phyloP scores from a whole-genome alignment of 2,888 invertebrate species.

The Polymixis flavicincta region DNA sequence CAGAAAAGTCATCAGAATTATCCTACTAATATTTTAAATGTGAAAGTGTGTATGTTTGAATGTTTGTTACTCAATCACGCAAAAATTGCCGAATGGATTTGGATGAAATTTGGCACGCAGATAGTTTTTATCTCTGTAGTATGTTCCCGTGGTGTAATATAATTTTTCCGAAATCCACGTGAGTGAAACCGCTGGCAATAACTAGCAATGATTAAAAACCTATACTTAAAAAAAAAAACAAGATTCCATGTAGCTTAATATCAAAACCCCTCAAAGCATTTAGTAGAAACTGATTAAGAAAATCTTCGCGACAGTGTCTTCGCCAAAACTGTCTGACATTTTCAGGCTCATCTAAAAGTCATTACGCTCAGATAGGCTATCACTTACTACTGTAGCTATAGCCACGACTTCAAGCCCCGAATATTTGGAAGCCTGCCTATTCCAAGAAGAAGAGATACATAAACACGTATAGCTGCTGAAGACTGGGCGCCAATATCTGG shows the following conservation, averaged over 20 bases:
- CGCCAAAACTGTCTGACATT: constrained; percentile 17
- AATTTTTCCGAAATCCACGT: too few relatives aligned
- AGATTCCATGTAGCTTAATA: too few relatives aligned
- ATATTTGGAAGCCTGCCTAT: constrained; percentile 62
- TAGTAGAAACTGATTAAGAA: constrained; percentile 19
- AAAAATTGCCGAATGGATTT: too few relatives aligned
- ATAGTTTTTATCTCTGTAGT: too few relatives aligned
- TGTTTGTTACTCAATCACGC: too few relatives aligned
- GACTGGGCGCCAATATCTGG: constrained; percentile 54
- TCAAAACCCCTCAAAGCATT: background rate
- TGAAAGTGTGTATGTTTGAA: too few relatives aligned
- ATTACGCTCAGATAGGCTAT: constrained; percentile 51
- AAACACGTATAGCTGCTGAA: constrained; percentile 27
- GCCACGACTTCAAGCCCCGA: constrained; percentile 31
- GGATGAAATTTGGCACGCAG: too few relatives aligned
- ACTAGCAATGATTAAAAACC: background rate
- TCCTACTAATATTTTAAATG: too few relatives aligned
- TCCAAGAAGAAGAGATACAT: constrained; percentile 39
- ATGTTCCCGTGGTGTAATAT: too few relatives aligned
- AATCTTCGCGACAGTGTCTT: constrained; percentile 1
- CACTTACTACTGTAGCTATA: constrained; percentile 30
- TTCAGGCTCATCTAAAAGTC: constrained; percentile 59
- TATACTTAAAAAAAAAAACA: background rate
- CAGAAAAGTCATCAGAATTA: background rate
- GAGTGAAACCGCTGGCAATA: too few relatives aligned